phyloP scores from a whole-genome alignment of 2,888 invertebrate genomes.

The Nomada ferruginata region DNA sequence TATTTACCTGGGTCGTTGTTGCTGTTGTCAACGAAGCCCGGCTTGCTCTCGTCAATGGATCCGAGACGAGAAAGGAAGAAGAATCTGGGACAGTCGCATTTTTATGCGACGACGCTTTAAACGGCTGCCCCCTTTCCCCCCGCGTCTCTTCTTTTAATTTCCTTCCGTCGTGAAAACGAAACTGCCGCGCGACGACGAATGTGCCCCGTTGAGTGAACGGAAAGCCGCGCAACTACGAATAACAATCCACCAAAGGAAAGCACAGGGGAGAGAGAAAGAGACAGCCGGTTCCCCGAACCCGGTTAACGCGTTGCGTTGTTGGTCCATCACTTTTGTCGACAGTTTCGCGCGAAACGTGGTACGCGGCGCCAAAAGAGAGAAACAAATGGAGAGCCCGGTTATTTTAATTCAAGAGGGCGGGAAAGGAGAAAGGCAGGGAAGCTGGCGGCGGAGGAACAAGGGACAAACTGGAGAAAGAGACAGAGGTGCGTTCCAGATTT shows the following conservation, averaged over 20 bases:
- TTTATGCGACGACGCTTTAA: slow-evolving; percentile 47
- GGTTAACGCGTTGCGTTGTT: slow-evolving; percentile 43
- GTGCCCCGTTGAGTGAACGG: neutral
- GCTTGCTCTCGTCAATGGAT: slow-evolving; percentile 39
- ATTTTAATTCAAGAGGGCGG: slow-evolving; percentile 38
- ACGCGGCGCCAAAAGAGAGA: neutral
- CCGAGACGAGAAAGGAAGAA: slow-evolving; percentile 38
- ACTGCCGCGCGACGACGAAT: slow-evolving; percentile 23
- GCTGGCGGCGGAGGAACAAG: neutral
- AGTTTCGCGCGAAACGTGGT: neutral
- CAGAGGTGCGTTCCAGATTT: slow-evolving; percentile 71
- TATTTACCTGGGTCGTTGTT: slow-evolving; percentile 35
- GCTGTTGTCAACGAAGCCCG: slow-evolving; percentile 36
- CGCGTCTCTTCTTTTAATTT: slow-evolving; percentile 27
- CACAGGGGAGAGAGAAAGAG: neutral
- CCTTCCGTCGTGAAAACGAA: slow-evolving; percentile 38
- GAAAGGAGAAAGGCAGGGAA: neutral
- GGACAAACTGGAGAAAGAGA: slow-evolving; percentile 1
- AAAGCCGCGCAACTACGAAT: slow-evolving; percentile 15
- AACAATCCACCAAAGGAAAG: slow-evolving; percentile 13
- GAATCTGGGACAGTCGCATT: slow-evolving; percentile 56
- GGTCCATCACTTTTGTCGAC: slow-evolving; percentile 16
- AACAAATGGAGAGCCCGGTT: slow-evolving; percentile 13
- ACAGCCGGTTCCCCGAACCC: slow-evolving; percentile 51
- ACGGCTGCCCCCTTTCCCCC: neutral